phyloP scores from a whole-genome alignment of 2,113 vertebrate species.

The Thomomys bottae region DNA sequence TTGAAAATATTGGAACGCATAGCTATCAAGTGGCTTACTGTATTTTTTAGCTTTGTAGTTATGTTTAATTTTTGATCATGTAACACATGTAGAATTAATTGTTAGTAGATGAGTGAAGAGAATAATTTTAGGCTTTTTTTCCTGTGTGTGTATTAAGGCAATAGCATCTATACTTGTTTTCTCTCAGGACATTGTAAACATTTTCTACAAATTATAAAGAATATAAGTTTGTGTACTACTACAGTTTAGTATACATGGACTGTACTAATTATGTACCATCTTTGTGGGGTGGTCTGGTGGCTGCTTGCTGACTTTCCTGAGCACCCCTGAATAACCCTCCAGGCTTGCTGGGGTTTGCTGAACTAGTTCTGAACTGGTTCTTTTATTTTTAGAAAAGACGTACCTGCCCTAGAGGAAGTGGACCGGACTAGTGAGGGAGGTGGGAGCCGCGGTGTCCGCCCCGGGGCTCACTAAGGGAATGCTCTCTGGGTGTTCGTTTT shows the following conservation, averaged over 20 bases:
- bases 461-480: no score
- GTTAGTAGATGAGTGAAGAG: not conserved
- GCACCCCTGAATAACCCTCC: not conserved
- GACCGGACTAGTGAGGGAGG: not conserved
- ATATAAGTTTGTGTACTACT: not conserved
- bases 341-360: not conserved
- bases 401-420: not conserved
- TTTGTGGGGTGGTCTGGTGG: not conserved
- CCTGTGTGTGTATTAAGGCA: not conserved
- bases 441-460: no score
- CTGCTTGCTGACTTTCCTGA: not conserved
- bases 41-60: not conserved
- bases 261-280: rapidly evolving
- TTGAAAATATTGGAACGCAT: not conserved
- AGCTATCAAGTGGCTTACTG: not conserved
- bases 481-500: not conserved
- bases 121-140: not conserved
- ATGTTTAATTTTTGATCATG: not conserved
- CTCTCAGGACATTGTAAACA: not conserved
- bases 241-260: not conserved
- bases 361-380: not conserved
- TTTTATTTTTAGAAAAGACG: not conserved
- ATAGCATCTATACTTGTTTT: not conserved
- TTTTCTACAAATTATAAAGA: not conserved
- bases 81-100: not conserved